A percentile compares a stretch with the other conserved stretches of the same genome.
These are phyloP conservation scores for Chamaea fasciata DNA, from an alignment of 2,113 vertebrate species.

Conservation along the genomic window DNA sequence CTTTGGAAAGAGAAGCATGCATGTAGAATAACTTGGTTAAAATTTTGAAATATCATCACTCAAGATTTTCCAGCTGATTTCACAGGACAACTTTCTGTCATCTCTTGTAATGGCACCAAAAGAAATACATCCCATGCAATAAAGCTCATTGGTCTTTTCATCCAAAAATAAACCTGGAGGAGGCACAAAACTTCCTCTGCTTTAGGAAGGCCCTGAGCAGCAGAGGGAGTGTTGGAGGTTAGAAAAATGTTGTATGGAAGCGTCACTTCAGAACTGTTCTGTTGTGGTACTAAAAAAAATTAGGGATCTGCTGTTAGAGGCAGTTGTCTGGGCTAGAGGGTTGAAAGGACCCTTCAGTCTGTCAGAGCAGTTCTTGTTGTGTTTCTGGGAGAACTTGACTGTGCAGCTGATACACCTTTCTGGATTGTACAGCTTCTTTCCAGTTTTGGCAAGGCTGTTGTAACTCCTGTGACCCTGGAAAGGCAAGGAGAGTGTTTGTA, in stretches of 20 bases:
- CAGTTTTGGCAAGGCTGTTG: background rate
- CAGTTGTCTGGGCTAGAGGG: background rate
- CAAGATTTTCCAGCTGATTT: background rate
- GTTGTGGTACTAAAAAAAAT: background rate
- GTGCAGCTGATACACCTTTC: background rate
- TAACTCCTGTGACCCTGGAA: background rate
- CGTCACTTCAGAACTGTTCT: background rate
- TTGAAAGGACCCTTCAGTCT: background rate
- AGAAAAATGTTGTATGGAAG: background rate
- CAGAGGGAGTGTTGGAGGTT: background rate
- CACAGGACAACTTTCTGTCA: background rate
- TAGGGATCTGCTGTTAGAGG: background rate
- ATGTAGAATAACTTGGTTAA: background rate
- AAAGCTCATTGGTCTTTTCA: background rate
- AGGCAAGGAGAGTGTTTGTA: background rate
- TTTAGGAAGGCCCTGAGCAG: background rate
- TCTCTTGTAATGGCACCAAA: background rate
- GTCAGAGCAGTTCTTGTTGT: background rate
- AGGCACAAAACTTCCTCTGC: background rate
- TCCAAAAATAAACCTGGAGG: background rate
- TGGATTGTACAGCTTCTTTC: background rate
- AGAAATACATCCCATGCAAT: background rate
- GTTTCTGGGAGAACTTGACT: background rate
- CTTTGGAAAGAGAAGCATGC: background rate
- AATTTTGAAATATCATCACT: background rate